These are phyloP conservation scores for Mylabris phalerata DNA, from an alignment of 1,140 invertebrate species.

Conservation along the genomic window DNA sequence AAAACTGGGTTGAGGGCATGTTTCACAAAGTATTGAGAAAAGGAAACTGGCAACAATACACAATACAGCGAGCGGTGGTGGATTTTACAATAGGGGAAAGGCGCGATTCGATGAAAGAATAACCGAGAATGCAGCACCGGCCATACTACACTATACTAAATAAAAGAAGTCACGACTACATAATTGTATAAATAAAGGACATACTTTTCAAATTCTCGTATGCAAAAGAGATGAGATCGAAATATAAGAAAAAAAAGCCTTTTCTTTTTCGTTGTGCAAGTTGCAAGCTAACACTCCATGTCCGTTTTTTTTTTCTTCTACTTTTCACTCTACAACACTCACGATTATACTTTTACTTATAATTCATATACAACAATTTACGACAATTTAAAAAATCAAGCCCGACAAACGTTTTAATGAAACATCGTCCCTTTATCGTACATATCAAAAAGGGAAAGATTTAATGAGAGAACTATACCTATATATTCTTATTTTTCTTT, in stretches of 20 bases:
- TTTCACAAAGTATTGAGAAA: background rate
- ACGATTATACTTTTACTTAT: no score
- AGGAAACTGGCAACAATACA: slow-evolving; percentile 34
- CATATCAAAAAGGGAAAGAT: no score
- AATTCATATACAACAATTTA: no score
- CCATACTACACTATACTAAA: slow-evolving; percentile 31
- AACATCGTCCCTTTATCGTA: no score
- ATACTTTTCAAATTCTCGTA: slow-evolving; percentile 26
- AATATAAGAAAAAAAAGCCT: background rate
- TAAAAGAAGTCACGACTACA: slow-evolving; percentile 37
- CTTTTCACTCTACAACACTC: background rate
- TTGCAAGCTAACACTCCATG: slow-evolving; percentile 8
- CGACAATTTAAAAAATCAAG: no score
- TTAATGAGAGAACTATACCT: no score
- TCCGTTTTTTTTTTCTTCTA: background rate
- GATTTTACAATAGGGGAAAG: slow-evolving; percentile 27
- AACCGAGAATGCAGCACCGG: slow-evolving; percentile 28
- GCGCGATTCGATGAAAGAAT: slow-evolving; percentile 27
- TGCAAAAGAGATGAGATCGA: slow-evolving; percentile 19
- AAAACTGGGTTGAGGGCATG: no score
- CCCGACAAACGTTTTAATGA: no score
- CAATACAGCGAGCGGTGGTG: slow-evolving; percentile 22
- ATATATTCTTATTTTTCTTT: no score
- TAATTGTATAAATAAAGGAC: slow-evolving; percentile 39
- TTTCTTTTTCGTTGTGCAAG: slow-evolving; percentile 2